These are phyloP conservation scores for Ricordea florida DNA, from an alignment of 92 coral and sea anemone genomes.

Conservation along the genomic window DNA sequence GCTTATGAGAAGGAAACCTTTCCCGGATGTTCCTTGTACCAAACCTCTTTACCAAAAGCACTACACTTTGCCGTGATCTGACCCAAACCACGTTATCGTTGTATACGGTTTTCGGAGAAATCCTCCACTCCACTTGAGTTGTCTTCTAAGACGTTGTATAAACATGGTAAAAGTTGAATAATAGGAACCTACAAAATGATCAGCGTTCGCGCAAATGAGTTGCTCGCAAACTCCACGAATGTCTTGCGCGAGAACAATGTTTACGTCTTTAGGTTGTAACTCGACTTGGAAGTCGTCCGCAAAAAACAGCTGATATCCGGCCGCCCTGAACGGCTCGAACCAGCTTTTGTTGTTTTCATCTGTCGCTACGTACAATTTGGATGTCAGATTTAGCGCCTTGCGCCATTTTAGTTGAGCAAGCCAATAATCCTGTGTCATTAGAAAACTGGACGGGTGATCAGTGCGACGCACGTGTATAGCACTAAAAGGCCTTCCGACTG, in stretches of 20 bases:
- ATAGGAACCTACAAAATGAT: conserved; percentile 80
- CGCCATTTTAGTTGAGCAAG: conserved; percentile 31
- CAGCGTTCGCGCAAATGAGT: conserved; percentile 82
- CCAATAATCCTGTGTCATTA: conserved; percentile 68
- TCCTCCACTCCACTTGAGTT: conserved; percentile 65
- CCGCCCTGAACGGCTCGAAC: conserved; percentile 82
- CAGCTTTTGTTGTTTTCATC: conserved; percentile 83
- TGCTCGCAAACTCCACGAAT: conserved; percentile 87
- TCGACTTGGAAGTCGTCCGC: conserved; percentile 59
- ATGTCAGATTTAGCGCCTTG: conserved; percentile 51
- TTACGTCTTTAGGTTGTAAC: neutral
- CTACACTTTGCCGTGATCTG: neutral
- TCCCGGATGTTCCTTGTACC: no score
- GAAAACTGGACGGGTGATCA: conserved; percentile 75
- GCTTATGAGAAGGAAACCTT: no score
- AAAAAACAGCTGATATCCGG: conserved; percentile 79
- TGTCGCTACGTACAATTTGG: conserved; percentile 88
- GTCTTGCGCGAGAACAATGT: conserved; percentile 49
- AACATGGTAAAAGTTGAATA: conserved; percentile 88
- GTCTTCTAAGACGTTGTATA: conserved; percentile 74
- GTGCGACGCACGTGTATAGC: conserved; percentile 92
- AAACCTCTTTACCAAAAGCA: neutral
- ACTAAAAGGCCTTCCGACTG: conserved; percentile 64
- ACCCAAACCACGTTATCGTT: conserved; percentile 22
- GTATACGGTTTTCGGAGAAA: conserved; percentile 46